A percentile compares a stretch with the other conserved stretches of the same genome.
phyloP scores from a whole-genome alignment of 1,140 invertebrate species.

The Trichogramma pretiosum region DNA sequence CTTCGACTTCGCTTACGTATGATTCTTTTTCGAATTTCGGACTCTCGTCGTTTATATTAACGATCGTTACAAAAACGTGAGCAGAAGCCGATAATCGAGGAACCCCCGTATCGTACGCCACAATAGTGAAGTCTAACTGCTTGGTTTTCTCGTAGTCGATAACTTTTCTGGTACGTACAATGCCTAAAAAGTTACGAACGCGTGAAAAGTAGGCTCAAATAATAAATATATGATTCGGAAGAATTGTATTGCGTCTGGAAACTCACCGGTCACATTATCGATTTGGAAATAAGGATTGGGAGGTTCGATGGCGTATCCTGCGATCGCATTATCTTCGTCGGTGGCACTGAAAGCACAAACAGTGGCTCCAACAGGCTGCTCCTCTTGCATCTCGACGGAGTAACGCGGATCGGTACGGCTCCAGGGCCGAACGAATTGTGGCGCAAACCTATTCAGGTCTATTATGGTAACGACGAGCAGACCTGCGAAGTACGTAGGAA shows the following conservation, averaged over 20 bases:
- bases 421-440: slow-evolving; percentile 62
- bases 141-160: slow-evolving; percentile 78
- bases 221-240: too few species aligned
- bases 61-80: slow-evolving; percentile 63
- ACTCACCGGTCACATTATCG: slow-evolving; percentile 60
- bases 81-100: slow-evolving; percentile 70
- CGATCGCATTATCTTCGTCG: slow-evolving; percentile 75
- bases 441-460: slow-evolving; percentile 63
- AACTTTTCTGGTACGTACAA: slow-evolving; percentile 66
- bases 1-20: slow-evolving; percentile 63
- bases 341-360: slow-evolving; percentile 71
- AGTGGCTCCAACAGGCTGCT: slow-evolving; percentile 71
- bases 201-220: background rate
- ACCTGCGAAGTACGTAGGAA: slow-evolving; percentile 53
- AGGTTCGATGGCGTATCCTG: slow-evolving; percentile 63
- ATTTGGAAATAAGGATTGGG: slow-evolving; percentile 69
- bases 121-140: slow-evolving; percentile 66
- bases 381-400: slow-evolving; percentile 67
- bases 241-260: too few species aligned
- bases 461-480: slow-evolving; percentile 77
- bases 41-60: slow-evolving; percentile 81
- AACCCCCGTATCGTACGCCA: slow-evolving; percentile 75
- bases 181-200: slow-evolving; percentile 55
- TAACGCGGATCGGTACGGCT: slow-evolving; percentile 60
- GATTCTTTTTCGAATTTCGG: slow-evolving; percentile 62